These are phyloP conservation scores for Leucophenga montana DNA, from an alignment of 2,888 invertebrate species.

Conservation along the genomic window DNA sequence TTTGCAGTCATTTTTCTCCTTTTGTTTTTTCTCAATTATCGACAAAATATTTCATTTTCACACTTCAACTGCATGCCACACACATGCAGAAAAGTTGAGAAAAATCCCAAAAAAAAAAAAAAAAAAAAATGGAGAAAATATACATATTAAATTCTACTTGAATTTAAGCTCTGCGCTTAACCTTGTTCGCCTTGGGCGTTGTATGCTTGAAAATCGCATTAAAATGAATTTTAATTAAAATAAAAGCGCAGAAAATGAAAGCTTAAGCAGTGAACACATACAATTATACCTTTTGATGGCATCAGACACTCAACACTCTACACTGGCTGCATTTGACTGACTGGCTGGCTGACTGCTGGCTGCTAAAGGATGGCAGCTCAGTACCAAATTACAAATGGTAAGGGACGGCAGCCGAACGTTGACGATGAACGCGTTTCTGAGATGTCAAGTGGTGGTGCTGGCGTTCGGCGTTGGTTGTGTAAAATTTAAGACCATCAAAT, in stretches of 20 bases:
- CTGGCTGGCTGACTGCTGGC: neutral
- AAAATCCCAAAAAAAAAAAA: neutral
- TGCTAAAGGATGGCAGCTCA: neutral
- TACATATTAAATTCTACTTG: neutral
- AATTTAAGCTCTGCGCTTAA: conserved; percentile 4
- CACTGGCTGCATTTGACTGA: conserved; percentile 8
- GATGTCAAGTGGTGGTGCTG: conserved; percentile 32
- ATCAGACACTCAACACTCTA: neutral
- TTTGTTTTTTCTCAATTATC: neutral
- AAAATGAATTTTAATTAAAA: conserved; percentile 63
- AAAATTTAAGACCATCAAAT: conserved; percentile 50
- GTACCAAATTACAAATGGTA: neutral
- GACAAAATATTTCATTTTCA: conserved; percentile 16
- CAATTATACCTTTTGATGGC: neutral
- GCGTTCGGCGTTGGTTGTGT: neutral
- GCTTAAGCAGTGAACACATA: conserved; percentile 36
- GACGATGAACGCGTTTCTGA: conserved; percentile 12
- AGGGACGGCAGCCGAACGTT: neutral
- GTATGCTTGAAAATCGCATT: conserved; percentile 50
- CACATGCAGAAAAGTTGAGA: no score
- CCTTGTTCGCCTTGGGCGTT: conserved; percentile 15
- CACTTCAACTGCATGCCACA: conserved; percentile 1
- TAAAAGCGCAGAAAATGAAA: conserved; percentile 57
- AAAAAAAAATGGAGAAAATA: neutral
- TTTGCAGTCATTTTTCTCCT: no score